Percentiles rank a stretch among this genome's conserved stretches.
Evolutionary conservation across 1,140 invertebrate species (phyloP).

Genomic region (Nymphalis io): DNA sequence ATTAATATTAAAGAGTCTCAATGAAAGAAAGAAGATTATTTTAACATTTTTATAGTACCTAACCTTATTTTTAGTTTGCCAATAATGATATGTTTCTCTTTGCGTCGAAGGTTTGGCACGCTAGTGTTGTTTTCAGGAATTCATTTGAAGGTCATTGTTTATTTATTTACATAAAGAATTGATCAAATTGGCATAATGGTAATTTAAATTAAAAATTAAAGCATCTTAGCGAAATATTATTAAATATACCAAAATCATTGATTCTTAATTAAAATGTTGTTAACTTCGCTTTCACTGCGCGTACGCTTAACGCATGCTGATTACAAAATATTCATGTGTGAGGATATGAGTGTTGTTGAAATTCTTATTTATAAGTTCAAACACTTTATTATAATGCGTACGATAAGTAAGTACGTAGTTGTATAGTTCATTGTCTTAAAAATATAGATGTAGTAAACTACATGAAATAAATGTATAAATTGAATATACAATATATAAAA

Average conservation of each 20-base stretch:
- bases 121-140: conserved; percentile 14
- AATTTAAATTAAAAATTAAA: too few species aligned
- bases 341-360: conserved; percentile 2
- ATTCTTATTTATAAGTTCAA: conserved; percentile 2
- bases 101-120: conserved; percentile 3
- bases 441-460: too few species aligned
- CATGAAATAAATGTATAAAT: too few species aligned
- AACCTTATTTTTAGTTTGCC: not conserved
- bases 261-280: conserved; percentile 21
- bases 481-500: too few species aligned
- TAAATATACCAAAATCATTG: not conserved
- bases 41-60: not conserved
- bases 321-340: conserved; percentile 30
- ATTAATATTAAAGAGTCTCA: too few species aligned
- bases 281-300: conserved; percentile 38
- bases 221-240: not conserved
- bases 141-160: conserved; percentile 11
- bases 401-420: not conserved
- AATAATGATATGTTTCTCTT: conserved; percentile 3
- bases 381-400: not conserved
- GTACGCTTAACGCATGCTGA: conserved; percentile 25
- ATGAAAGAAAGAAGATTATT: too few species aligned
- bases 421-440: too few species aligned
- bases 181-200: not conserved
- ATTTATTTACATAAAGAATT: not conserved